Conservation (phyloP, 2,888 invertebrate species). For the Syrphus vitripennis region DNA sequence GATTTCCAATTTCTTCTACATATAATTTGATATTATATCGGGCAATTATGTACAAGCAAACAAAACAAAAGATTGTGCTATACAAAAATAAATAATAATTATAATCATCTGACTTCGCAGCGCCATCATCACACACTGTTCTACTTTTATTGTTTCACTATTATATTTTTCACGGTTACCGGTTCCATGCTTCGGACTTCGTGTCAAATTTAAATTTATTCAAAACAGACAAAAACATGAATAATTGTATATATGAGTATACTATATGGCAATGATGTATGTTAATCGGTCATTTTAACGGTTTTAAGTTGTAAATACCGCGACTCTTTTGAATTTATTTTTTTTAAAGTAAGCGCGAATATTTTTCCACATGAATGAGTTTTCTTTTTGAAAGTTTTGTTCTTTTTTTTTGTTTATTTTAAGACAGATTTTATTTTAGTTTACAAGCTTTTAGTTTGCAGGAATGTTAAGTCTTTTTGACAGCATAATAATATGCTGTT, state of each 20-base stretch:
- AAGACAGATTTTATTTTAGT: neutral
- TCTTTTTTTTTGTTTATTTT: neutral
- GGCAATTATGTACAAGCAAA: neutral
- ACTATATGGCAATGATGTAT: slow-evolving; percentile 46
- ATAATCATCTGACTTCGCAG: slow-evolving; percentile 3
- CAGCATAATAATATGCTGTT: neutral
- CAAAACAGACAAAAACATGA: slow-evolving; percentile 4
- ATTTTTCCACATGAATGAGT: slow-evolving; percentile 32
- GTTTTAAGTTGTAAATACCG: slow-evolving; percentile 52
- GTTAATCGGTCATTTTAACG: slow-evolving; percentile 68
- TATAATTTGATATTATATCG: neutral
- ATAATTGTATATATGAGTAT: neutral
- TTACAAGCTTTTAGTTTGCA: neutral
- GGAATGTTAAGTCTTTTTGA: slow-evolving; percentile 7
- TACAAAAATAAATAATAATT: slow-evolving; percentile 11
- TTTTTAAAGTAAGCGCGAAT: slow-evolving; percentile 16
- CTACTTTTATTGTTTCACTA: slow-evolving; percentile 18
- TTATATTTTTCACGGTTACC: slow-evolving; percentile 50
- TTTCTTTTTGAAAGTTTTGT: slow-evolving; percentile 1
- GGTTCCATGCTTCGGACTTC: slow-evolving; percentile 33
- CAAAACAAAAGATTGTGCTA: slow-evolving; percentile 3
- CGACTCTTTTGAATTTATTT: slow-evolving; percentile 23
- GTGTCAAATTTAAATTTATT: slow-evolving; percentile 54
- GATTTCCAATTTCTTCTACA: neutral
- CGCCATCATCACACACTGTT: slow-evolving; percentile 12